Conservation (phyloP, 2,888 invertebrate genomes). For the Metacarcinus magister region DNA sequence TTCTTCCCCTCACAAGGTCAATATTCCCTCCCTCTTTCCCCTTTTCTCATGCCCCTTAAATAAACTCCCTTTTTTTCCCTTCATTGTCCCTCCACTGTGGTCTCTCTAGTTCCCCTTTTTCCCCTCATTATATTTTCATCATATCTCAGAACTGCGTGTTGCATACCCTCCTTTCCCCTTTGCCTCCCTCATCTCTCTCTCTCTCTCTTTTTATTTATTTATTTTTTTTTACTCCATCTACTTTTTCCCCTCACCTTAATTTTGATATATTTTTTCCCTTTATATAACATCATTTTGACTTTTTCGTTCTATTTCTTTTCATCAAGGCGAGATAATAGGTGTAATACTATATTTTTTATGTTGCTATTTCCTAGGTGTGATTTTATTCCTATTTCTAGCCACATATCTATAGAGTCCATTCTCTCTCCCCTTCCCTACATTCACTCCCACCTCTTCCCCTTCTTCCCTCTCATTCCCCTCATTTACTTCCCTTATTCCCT, state of each 20-base stretch:
- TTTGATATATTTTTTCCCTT: background rate
- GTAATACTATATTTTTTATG: background rate
- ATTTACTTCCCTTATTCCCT: no score
- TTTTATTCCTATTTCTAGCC: background rate
- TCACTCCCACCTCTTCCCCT: background rate
- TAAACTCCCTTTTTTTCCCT: background rate
- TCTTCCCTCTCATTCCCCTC: background rate
- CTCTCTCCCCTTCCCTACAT: background rate
- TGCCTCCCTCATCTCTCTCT: background rate
- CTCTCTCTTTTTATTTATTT: no score
- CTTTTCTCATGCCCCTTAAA: background rate
- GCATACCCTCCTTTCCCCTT: background rate
- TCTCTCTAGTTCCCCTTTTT: background rate
- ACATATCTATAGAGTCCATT: no score
- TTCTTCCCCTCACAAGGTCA: background rate
- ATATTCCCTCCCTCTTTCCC: background rate
- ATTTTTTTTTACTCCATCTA: no score
- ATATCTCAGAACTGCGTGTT: background rate
- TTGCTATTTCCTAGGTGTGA: background rate
- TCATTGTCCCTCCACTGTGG: background rate
- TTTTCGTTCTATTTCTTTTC: background rate
- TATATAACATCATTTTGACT: background rate
- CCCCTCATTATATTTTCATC: slow-evolving; percentile 7
- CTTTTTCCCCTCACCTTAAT: background rate
- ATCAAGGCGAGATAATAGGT: no score